These are phyloP conservation scores for Agriopis aurantiaria DNA, from an alignment of 2,888 invertebrate genomes.

Conservation along the genomic window DNA sequence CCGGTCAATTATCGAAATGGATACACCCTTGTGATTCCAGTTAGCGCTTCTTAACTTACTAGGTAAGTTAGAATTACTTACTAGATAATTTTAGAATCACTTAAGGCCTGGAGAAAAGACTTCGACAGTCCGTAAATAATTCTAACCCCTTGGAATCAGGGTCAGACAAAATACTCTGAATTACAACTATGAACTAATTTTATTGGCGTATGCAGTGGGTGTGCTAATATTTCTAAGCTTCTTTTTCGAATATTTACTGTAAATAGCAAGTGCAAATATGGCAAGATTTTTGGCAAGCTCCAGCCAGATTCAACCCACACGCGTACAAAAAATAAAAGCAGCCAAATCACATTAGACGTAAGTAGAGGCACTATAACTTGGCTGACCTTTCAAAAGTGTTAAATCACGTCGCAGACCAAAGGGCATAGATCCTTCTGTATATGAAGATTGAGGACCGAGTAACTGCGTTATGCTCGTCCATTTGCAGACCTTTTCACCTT, in stretches of 20 bases:
- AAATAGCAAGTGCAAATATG: neutral
- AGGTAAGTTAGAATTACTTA: too few relatives aligned
- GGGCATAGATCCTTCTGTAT: constrained; percentile 42
- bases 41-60: too few relatives aligned
- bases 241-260: neutral
- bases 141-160: too few relatives aligned
- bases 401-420: constrained; percentile 39
- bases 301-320: constrained; percentile 3
- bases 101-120: too few relatives aligned
- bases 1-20: too few relatives aligned
- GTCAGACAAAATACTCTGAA: too few relatives aligned
- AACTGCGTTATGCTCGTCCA: constrained; percentile 42
- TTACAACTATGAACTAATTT: too few relatives aligned
- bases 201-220: too few relatives aligned
- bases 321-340: constrained; percentile 11
- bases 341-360: constrained; percentile 22
- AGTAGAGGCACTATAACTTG: constrained; percentile 21
- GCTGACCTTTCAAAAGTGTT: constrained; percentile 38
- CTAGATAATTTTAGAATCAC: too few relatives aligned
- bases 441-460: constrained; percentile 45
- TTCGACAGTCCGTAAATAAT: too few relatives aligned
- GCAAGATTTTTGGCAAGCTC: constrained; percentile 8
- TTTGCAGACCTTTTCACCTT: constrained; percentile 48
- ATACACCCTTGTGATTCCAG: too few relatives aligned
- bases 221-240: neutral